These are phyloP conservation scores for Sympetrum striolatum DNA, from an alignment of 2,888 invertebrate species.

Conservation along the genomic window DNA sequence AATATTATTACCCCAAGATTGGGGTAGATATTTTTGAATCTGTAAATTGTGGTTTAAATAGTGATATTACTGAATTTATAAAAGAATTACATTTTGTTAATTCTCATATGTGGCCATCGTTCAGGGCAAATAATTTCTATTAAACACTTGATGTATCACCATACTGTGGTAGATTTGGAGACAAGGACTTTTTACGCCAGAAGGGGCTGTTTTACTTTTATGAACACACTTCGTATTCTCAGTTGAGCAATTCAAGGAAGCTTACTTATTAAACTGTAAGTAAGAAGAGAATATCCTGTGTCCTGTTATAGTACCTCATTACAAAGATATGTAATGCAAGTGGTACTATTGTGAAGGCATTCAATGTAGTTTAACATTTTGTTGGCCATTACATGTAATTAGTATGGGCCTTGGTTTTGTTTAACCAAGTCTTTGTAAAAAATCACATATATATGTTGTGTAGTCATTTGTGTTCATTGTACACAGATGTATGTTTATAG, in stretches of 20 bases:
- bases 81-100: constrained; percentile 1
- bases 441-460: constrained; percentile 12
- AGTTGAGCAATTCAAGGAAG: background rate
- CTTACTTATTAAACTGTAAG: background rate
- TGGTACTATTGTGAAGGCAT: background rate
- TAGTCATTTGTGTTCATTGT: constrained; percentile 9
- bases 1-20: background rate
- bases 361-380: background rate
- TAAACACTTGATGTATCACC: background rate
- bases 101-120: background rate
- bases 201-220: background rate
- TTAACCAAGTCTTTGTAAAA: constrained; percentile 15
- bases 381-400: constrained; percentile 12
- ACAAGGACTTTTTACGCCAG: background rate
- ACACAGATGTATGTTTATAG: constrained; percentile 21
- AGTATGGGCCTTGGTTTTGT: background rate
- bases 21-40: constrained; percentile 23
- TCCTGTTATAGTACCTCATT: background rate
- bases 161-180: background rate
- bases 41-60: constrained; percentile 4
- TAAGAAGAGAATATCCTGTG: background rate
- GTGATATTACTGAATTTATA: background rate
- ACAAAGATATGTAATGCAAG: background rate
- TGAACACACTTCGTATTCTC: background rate
- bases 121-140: background rate